Conservation (phyloP, 2,113 vertebrate species). For the Mola mola region DNA sequence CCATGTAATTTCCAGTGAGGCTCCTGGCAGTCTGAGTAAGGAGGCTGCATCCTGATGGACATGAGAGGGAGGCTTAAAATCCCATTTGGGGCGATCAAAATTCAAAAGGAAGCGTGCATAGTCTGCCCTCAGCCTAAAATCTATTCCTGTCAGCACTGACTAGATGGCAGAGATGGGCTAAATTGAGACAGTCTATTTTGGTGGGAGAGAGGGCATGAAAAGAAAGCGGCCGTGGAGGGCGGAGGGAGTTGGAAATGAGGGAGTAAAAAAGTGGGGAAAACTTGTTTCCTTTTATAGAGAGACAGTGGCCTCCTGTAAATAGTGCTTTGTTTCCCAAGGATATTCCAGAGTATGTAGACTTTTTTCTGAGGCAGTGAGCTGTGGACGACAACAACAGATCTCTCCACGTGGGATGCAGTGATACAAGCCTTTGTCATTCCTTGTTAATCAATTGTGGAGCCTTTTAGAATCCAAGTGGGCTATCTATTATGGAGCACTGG, state of each 20-base stretch:
- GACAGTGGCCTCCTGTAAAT: conserved; percentile 38
- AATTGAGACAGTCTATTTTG: conserved; percentile 66
- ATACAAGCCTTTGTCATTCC: conserved; percentile 49
- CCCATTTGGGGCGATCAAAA: conserved; percentile 72
- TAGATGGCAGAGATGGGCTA: conserved; percentile 65
- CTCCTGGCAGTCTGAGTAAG: conserved; percentile 35
- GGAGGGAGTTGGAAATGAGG: background rate
- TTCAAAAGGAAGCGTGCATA: conserved; percentile 61
- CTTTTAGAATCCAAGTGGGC: conserved; percentile 29
- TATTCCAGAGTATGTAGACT: conserved; percentile 24
- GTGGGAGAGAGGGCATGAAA: conserved; percentile 53
- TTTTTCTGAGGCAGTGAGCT: conserved; percentile 46
- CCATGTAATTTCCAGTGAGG: conserved; percentile 16
- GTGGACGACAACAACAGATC: conserved; percentile 22
- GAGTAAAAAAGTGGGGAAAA: conserved; percentile 29
- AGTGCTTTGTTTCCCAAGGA: conserved; percentile 34
- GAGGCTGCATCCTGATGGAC: conserved; percentile 59
- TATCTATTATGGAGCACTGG: conserved; percentile 23
- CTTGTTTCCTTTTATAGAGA: conserved; percentile 31
- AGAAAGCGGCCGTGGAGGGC: conserved; percentile 44
- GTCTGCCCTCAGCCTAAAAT: conserved; percentile 64
- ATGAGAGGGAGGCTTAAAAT: conserved; percentile 64
- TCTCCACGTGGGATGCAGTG: conserved; percentile 33
- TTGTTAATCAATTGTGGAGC: conserved; percentile 46
- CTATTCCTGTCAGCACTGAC: conserved; percentile 71